Conservation (phyloP, 2,113 vertebrate genomes). For the Apaloderma vittatum region DNA sequence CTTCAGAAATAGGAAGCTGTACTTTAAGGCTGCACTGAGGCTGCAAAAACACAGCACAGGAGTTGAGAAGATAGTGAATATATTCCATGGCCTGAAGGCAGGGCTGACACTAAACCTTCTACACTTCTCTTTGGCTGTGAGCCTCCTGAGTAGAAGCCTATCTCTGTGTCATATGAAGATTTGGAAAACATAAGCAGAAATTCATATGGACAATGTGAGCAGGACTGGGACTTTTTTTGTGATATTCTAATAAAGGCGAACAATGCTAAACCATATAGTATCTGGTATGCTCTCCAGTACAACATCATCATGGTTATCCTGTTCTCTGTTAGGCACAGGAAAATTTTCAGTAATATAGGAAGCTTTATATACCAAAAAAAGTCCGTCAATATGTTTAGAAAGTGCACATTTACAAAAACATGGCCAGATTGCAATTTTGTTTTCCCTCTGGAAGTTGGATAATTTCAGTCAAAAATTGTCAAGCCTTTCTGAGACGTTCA, state of each 20-base stretch:
- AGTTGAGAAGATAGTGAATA: neutral
- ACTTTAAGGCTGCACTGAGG: neutral
- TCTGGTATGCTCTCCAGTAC: accelerated
- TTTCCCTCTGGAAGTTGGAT: neutral
- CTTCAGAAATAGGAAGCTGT: neutral
- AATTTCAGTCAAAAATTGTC: neutral
- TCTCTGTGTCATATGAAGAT: neutral
- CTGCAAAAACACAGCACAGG: neutral
- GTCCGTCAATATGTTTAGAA: neutral
- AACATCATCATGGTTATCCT: neutral
- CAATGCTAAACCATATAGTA: neutral
- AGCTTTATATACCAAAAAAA: neutral
- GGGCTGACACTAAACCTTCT: neutral
- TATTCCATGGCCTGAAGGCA: neutral
- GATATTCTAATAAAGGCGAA: neutral
- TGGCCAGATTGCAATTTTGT: neutral
- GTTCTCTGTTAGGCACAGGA: neutral
- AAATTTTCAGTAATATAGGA: neutral
- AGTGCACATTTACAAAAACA: neutral
- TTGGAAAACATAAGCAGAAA: neutral
- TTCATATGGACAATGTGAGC: neutral
- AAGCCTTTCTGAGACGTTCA: neutral
- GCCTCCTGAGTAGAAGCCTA: neutral
- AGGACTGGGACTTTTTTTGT: neutral
- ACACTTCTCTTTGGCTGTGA: neutral